Evolutionary conservation across 2,113 vertebrate genomes (phyloP).

Genomic region (Pollimyrus isidori): DNA sequence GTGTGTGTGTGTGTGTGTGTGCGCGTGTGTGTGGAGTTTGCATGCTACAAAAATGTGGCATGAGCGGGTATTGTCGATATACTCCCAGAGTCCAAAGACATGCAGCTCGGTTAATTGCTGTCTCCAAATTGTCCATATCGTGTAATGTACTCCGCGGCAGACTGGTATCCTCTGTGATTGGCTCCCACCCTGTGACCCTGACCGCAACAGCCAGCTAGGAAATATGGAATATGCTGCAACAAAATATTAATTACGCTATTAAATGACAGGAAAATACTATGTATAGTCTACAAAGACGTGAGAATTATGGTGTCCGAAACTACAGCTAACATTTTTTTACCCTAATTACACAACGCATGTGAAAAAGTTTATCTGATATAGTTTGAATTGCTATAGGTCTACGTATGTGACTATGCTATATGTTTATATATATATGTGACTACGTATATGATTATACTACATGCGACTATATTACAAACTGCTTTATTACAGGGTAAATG

Average conservation of each 20-base stretch:
- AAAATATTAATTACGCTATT: neutral
- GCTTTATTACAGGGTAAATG: neutral
- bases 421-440: neutral
- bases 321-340: neutral
- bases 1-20: neutral
- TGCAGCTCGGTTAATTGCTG: neutral
- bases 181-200: neutral
- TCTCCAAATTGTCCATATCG: neutral
- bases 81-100: neutral
- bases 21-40: neutral
- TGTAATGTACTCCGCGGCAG: neutral
- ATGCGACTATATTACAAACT: neutral
- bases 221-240: neutral
- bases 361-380: neutral
- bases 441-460: neutral
- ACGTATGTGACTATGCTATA: neutral
- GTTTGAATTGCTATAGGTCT: neutral
- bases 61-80: neutral
- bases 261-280: neutral
- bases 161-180: neutral
- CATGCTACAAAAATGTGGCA: neutral
- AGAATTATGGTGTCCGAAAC: neutral
- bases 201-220: neutral
- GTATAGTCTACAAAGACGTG: neutral
- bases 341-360: neutral